phyloP scores from a whole-genome alignment of 2,113 vertebrate genomes.

The Gallinago paraguaiae region DNA sequence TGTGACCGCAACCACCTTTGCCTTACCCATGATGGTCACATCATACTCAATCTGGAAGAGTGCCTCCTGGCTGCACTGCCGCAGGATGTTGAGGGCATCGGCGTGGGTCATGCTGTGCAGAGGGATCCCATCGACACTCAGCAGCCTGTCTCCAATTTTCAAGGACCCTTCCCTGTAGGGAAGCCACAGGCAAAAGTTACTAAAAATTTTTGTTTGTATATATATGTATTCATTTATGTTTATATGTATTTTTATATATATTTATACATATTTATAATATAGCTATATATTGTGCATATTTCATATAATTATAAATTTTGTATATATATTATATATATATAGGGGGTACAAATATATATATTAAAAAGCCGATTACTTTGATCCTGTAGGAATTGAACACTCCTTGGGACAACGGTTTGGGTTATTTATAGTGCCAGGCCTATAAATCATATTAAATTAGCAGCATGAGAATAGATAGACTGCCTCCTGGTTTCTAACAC shows the following conservation, averaged over 20 bases:
- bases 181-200: background rate
- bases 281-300: background rate
- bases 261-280: background rate
- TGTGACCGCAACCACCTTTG: background rate
- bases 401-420: background rate
- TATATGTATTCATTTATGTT: background rate
- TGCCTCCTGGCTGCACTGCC: conserved; percentile 91
- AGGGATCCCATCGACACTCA: conserved; percentile 91
- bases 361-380: background rate
- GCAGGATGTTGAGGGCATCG: conserved; percentile 86
- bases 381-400: background rate
- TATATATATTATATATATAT: background rate
- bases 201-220: too few species aligned
- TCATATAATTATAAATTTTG: background rate
- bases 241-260: background rate
- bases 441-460: background rate
- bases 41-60: conserved; percentile 97
- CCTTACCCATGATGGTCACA: conserved; percentile 91
- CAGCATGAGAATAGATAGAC: background rate
- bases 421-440: conserved; percentile 28
- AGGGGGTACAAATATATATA: accelerated
- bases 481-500: background rate
- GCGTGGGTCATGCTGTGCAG: conserved; percentile 89
- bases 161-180: conserved; percentile 89
- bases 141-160: conserved; percentile 88